Evolutionary conservation across 30 jellyfish, hydroid and myxozoan genomes (phyloP).

Genomic region (Chrysaora quinquecirrha): DNA sequence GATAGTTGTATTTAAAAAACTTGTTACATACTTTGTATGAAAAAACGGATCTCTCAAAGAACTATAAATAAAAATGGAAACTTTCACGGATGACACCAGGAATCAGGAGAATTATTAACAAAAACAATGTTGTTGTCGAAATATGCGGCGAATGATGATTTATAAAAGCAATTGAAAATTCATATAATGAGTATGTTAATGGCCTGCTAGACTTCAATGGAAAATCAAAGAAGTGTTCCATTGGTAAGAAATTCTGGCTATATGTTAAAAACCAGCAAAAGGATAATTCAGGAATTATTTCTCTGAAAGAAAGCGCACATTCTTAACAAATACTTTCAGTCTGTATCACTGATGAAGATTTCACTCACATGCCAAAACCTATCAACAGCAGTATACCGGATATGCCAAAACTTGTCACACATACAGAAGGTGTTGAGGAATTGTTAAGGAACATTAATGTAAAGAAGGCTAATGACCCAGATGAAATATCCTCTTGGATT

Average conservation of each 20-base stretch:
- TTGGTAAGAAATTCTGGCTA: slow-evolving; percentile 18
- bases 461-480: slow-evolving; percentile 47
- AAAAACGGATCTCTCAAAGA: slow-evolving; percentile 52
- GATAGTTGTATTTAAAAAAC: slow-evolving; percentile 25
- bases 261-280: neutral
- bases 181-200: slow-evolving; percentile 3
- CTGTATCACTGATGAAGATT: slow-evolving; percentile 42
- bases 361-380: slow-evolving; percentile 34
- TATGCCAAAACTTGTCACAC: slow-evolving; percentile 43
- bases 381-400: slow-evolving; percentile 42
- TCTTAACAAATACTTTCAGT: slow-evolving; percentile 34
- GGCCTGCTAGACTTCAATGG: slow-evolving; percentile 18
- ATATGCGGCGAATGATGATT: slow-evolving; percentile 35
- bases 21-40: slow-evolving; percentile 33
- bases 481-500: slow-evolving; percentile 46
- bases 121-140: slow-evolving; percentile 20
- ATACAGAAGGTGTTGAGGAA: slow-evolving; percentile 39
- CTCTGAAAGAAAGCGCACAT: slow-evolving; percentile 30
- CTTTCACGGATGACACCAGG: slow-evolving; percentile 55
- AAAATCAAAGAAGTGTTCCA: slow-evolving; percentile 1
- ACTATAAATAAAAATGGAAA: slow-evolving; percentile 43
- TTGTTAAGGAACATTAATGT: slow-evolving; percentile 47
- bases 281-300: slow-evolving; percentile 22
- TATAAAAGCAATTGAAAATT: slow-evolving; percentile 26
- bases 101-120: too few relatives aligned